Evolutionary conservation across 1,140 invertebrate species (phyloP).

Genomic region (Globodera ellingtonae): DNA sequence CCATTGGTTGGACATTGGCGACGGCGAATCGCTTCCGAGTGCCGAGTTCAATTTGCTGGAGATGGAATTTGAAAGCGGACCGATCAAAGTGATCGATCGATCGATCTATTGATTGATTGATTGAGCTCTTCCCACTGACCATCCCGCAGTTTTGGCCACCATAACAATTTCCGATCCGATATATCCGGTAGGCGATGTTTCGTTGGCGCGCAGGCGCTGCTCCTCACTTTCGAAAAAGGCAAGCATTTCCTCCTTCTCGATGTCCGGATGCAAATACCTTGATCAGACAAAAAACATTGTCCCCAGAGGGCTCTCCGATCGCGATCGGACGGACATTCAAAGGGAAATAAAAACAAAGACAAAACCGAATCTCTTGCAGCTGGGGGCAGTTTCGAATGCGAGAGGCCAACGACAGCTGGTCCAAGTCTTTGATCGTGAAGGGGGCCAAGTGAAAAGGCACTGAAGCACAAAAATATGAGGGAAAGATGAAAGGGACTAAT

Average conservation of each 20-base stretch:
- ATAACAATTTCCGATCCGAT: slow-evolving; percentile 65
- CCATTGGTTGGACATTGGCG: slow-evolving; percentile 62
- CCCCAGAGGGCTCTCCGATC: neutral
- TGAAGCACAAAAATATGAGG: too few relatives aligned
- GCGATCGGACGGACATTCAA: neutral
- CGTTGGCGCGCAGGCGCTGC: slow-evolving; percentile 46
- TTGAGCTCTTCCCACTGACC: slow-evolving; percentile 27
- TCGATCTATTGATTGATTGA: neutral
- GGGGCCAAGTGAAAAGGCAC: slow-evolving; percentile 64
- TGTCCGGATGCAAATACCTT: slow-evolving; percentile 61
- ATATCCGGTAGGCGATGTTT: slow-evolving; percentile 57
- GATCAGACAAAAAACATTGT: slow-evolving; percentile 19
- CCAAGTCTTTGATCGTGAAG: slow-evolving; percentile 65
- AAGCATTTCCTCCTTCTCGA: slow-evolving; percentile 65
- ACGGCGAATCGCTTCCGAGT: slow-evolving; percentile 60
- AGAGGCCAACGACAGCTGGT: slow-evolving; percentile 62
- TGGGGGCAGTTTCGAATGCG: slow-evolving; percentile 63
- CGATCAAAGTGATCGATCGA: slow-evolving; percentile 10
- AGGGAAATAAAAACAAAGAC: neutral
- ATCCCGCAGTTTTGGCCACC: slow-evolving; percentile 59
- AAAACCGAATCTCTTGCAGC: slow-evolving; percentile 58
- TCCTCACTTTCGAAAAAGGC: slow-evolving; percentile 60
- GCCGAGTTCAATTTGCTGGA: slow-evolving; percentile 51
- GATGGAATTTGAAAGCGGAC: neutral
- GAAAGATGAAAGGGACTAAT: too few relatives aligned